These are phyloP conservation scores for Drosophila putrida DNA, from an alignment of 2,888 invertebrate genomes.

Conservation along the genomic window DNA sequence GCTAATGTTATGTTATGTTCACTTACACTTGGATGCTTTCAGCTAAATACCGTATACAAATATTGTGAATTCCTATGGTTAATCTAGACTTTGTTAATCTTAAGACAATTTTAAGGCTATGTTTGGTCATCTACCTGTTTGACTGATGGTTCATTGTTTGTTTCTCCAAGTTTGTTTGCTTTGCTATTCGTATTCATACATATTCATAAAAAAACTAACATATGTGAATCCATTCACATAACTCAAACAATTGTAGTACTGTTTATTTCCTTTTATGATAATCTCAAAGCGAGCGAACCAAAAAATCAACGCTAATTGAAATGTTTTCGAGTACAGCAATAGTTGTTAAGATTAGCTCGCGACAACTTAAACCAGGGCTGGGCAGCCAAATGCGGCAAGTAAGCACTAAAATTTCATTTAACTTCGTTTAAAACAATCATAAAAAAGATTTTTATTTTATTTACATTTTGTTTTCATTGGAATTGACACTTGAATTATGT, in stretches of 20 bases:
- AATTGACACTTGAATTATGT: too few relatives aligned
- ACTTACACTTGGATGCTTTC: neutral
- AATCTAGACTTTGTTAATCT: neutral
- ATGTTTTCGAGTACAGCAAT: conserved; percentile 38
- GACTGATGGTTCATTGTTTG: conserved; percentile 13
- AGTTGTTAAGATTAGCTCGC: conserved; percentile 11
- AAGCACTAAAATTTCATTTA: too few relatives aligned
- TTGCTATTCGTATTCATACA: conserved; percentile 18
- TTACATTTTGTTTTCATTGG: too few relatives aligned
- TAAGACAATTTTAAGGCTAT: neutral
- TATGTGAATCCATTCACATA: conserved; percentile 37
- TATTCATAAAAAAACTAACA: conserved; percentile 30
- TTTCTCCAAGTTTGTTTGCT: conserved; percentile 14
- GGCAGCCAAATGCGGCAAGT: too few relatives aligned
- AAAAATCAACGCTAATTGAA: conserved; percentile 64
- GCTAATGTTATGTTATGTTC: neutral
- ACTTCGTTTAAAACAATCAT: too few relatives aligned
- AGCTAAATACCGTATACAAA: neutral
- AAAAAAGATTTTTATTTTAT: too few relatives aligned
- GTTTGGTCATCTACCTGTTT: conserved; percentile 20
- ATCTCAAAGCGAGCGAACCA: conserved; percentile 41
- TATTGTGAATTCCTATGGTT: neutral
- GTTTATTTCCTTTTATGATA: conserved; percentile 47
- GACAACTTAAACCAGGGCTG: conserved; percentile 2
- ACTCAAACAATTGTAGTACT: conserved; percentile 42